Evolutionary conservation across 2,888 invertebrate species (phyloP), one percentile per base, ranked within the genome.

Genomic region (Zaprionus lineosus): DNA sequence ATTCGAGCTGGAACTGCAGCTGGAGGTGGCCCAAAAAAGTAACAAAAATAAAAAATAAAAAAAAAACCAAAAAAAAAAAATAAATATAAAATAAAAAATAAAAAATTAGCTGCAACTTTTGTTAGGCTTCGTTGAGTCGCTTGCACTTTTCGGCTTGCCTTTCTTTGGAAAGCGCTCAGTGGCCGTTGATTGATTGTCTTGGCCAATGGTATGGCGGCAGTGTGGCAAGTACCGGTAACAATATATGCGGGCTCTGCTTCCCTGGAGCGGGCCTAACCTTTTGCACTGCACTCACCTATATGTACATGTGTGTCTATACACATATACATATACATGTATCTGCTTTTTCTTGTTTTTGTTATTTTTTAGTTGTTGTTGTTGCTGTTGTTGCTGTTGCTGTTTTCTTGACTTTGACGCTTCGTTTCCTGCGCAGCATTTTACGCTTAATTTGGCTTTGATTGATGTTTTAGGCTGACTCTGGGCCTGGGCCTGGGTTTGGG

Each of bases 361-460:
- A 28, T 66, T n/a, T n/a, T n/a, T n/a, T n/a, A n/a, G n/a, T n/a
- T n/a, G n/a, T n/a, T n/a, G n/a, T n/a, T n/a, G n/a, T n/a, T n/a
- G n/a, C n/a, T n/a, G n/a, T n/a, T n/a, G n/a, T n/a, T n/a, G n/a
- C n/a, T n/a, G n/a, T n/a, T n/a, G n/a, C n/a, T n/a, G n/a, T 46
- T 73, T 36, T 47, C 46, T 73, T 71, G 58, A 48, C 56, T 76
- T 76, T 70, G 78, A 74, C 74, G 78, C 70, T 66, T 63, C 59
- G 59, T 57, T 77, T 74, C 63, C 72, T 71, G 58, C 72, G 58
- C 71, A 70, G 46, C 56, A 55, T 64, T 78, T 81, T 84, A 84
- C 83, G 83, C 84, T 78, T 82, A 81, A 81, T 81, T 81, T 81
- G 81, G 70, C 83, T 82, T 69, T 82, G 81, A 81, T 81, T 81